These are phyloP conservation scores for Apaloderma vittatum DNA, from an alignment of 2,113 vertebrate species.

Conservation along the genomic window DNA sequence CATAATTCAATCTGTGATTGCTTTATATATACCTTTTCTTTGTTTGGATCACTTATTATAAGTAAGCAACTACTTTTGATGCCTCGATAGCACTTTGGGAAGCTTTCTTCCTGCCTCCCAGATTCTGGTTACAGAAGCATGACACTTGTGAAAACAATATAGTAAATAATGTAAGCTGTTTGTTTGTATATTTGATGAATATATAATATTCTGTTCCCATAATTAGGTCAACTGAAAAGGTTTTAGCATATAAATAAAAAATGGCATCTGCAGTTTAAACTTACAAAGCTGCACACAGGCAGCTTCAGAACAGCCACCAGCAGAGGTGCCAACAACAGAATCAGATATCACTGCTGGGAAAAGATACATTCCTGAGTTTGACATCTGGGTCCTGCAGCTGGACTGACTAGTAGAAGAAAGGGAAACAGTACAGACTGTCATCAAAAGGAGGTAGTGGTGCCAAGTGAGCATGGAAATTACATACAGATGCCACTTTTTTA, in stretches of 20 bases:
- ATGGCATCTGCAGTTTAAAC: constrained; percentile 34
- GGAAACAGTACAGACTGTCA: constrained; percentile 79
- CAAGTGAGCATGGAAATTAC: constrained; percentile 82
- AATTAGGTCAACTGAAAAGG: constrained; percentile 57
- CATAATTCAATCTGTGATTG: background rate
- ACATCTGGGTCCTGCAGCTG: constrained; percentile 84
- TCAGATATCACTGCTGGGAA: constrained; percentile 68
- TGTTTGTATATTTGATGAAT: constrained; percentile 37
- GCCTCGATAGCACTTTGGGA: constrained; percentile 41
- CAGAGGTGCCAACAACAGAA: constrained; percentile 65
- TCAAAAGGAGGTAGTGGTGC: constrained; percentile 79
- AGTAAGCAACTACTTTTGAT: constrained; percentile 17
- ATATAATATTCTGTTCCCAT: constrained; percentile 31
- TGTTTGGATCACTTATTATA: constrained; percentile 12
- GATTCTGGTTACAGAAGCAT: constrained; percentile 54
- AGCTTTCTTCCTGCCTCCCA: constrained; percentile 29
- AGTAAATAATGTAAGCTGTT: constrained; percentile 16
- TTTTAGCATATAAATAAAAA: constrained; percentile 24
- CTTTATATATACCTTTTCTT: background rate
- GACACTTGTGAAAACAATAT: constrained; percentile 19
- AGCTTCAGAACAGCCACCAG: constrained; percentile 62
- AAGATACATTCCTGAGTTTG: constrained; percentile 69
- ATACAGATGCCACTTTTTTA: constrained; percentile 79
- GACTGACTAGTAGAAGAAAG: constrained; percentile 75
- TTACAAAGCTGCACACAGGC: constrained; percentile 32